A percentile compares a stretch with the other conserved stretches of the same genome.
phyloP scores from a whole-genome alignment of 1,140 invertebrate species.

The Metaphire vulgaris region DNA sequence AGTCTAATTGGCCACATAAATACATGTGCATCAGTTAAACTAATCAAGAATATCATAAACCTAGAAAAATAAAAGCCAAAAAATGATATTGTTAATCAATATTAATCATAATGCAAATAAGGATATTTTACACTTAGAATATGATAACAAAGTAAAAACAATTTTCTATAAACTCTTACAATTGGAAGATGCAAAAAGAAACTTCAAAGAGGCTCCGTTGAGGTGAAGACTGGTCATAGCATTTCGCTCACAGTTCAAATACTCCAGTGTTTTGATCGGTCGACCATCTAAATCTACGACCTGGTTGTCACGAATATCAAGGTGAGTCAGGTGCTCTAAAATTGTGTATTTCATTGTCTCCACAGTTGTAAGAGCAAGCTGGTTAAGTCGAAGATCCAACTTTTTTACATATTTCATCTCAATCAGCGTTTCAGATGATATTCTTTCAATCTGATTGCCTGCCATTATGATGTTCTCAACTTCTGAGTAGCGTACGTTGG shows the following conservation, averaged over 20 bases:
- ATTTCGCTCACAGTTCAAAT: slow-evolving; percentile 49
- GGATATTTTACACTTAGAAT: too few species aligned
- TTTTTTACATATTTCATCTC: slow-evolving; percentile 48
- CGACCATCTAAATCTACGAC: slow-evolving; percentile 45
- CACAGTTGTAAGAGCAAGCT: slow-evolving; percentile 42
- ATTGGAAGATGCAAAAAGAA: slow-evolving; percentile 45
- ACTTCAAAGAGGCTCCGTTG: slow-evolving; percentile 45
- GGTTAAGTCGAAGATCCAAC: slow-evolving; percentile 50
- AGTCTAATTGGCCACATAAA: too few species aligned
- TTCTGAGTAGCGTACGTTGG: slow-evolving; percentile 30
- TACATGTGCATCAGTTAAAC: too few species aligned
- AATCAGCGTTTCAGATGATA: slow-evolving; percentile 38
- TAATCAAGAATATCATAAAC: too few species aligned
- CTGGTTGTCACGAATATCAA: slow-evolving; percentile 49
- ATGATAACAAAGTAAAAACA: too few species aligned
- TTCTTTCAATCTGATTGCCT: slow-evolving; percentile 45
- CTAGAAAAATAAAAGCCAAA: too few species aligned
- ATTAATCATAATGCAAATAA: too few species aligned
- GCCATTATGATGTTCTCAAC: slow-evolving; percentile 52
- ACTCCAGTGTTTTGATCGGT: slow-evolving; percentile 44
- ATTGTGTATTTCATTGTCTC: slow-evolving; percentile 45
- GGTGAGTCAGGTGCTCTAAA: slow-evolving; percentile 47
- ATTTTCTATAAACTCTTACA: slow-evolving; percentile 42
- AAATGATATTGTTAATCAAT: too few species aligned
- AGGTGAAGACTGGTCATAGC: slow-evolving; percentile 41